Percentiles rank a stretch among this genome's conserved stretches.
phyloP scores from a whole-genome alignment of 2,113 vertebrate genomes.

The Thamnophis sirtalis region DNA sequence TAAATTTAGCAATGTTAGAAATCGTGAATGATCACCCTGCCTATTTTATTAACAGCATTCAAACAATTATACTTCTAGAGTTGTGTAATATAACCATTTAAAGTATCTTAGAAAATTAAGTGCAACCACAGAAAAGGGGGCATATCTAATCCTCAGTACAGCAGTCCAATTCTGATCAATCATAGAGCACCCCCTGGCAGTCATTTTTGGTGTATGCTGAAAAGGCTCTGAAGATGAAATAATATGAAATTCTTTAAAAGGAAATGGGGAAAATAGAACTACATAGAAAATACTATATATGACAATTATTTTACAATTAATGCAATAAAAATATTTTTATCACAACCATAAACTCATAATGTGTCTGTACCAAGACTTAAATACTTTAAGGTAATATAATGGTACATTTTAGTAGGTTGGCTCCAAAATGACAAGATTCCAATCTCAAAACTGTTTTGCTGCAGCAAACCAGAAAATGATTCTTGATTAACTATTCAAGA shows the following conservation, averaged over 20 bases:
- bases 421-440: not conserved
- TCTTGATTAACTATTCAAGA: not conserved
- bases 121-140: not conserved
- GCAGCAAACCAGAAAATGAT: not conserved
- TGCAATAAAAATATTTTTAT: not conserved
- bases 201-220: conserved; percentile 22
- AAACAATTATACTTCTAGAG: not conserved
- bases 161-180: conserved; percentile 20
- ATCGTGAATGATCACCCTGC: not conserved
- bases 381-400: not conserved
- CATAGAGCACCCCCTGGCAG: conserved; percentile 63
- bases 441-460: not conserved
- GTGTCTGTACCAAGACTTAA: not conserved
- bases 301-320: conserved; percentile 33
- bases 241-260: conserved; percentile 35
- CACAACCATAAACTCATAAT: not conserved
- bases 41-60: not conserved
- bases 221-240: conserved; percentile 1
- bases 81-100: not conserved
- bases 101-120: conserved; percentile 8
- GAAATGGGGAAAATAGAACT: conserved; percentile 4
- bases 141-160: not conserved
- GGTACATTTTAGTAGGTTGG: not conserved
- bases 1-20: not conserved
- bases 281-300: conserved; percentile 17